Conservation (phyloP, 1,140 invertebrate genomes). For the Papilio xuthus region DNA sequence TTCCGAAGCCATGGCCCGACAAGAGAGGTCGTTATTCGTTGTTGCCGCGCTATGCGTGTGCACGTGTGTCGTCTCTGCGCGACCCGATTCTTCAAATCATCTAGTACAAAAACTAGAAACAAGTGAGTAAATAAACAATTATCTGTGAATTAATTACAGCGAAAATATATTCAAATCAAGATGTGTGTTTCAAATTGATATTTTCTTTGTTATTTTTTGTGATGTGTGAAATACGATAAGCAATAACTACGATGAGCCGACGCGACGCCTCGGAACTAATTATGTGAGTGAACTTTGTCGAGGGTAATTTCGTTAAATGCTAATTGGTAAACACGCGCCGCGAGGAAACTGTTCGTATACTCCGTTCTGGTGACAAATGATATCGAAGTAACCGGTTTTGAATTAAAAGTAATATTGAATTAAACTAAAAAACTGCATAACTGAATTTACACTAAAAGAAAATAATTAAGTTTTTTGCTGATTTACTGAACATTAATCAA, state of each 20-base stretch:
- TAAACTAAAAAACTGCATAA: background rate
- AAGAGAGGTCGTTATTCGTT: slow-evolving; percentile 42
- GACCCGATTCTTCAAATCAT: slow-evolving; percentile 23
- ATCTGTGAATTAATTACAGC: slow-evolving; percentile 4
- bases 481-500: background rate
- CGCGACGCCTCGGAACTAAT: slow-evolving; percentile 14
- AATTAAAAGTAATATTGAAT: too few species aligned
- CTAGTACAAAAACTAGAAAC: slow-evolving; percentile 38
- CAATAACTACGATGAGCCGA: background rate
- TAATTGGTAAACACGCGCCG: slow-evolving; percentile 6
- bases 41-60: slow-evolving; percentile 43
- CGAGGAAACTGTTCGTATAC: background rate
- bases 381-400: background rate
- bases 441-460: background rate
- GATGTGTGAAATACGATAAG: background rate
- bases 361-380: background rate
- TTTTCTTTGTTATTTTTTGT: background rate
- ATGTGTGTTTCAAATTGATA: background rate
- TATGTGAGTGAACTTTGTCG: slow-evolving; percentile 14
- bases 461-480: background rate
- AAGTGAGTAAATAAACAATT: slow-evolving; percentile 38
- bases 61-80: slow-evolving; percentile 41
- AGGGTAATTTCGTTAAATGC: slow-evolving; percentile 6
- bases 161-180: background rate
- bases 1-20: slow-evolving; percentile 45